phyloP scores from a whole-genome alignment of 2,113 vertebrate genomes.

The Oreochromis niloticus region DNA sequence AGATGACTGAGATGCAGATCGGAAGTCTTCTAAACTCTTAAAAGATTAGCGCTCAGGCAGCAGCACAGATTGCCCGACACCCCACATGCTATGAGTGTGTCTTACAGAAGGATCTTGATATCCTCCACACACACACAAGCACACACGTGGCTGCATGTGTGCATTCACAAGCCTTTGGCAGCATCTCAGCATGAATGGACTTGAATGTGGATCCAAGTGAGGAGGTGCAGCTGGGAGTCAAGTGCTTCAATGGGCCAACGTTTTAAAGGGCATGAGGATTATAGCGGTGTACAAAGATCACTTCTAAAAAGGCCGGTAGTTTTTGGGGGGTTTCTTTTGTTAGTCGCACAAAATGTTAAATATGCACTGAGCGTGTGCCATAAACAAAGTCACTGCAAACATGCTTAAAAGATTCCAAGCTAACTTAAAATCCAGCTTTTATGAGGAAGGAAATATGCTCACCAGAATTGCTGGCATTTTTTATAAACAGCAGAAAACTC shows the following conservation, averaged over 20 bases:
- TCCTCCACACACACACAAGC: neutral
- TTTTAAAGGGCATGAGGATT: neutral
- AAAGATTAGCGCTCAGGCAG: constrained; percentile 8
- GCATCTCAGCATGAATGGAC: neutral
- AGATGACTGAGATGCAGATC: neutral
- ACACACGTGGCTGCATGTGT: neutral
- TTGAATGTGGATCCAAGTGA: neutral
- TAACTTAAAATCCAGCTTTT: neutral
- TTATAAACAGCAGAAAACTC: neutral
- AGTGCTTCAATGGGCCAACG: neutral
- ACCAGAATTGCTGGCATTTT: neutral
- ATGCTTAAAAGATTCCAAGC: neutral
- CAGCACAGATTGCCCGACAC: constrained; percentile 10
- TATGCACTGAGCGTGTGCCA: neutral
- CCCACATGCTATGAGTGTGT: neutral
- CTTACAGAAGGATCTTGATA: neutral
- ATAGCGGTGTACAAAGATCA: neutral
- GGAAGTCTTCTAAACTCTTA: neutral
- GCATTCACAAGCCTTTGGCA: neutral
- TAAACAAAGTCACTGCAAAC: neutral
- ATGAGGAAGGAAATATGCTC: neutral
- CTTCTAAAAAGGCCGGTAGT: neutral
- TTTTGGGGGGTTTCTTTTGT: neutral
- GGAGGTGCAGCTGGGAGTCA: constrained; percentile 48
- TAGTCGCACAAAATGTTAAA: neutral